Conservation (phyloP, 2,888 invertebrate genomes). For the Drosophila sordidapex region DNA sequence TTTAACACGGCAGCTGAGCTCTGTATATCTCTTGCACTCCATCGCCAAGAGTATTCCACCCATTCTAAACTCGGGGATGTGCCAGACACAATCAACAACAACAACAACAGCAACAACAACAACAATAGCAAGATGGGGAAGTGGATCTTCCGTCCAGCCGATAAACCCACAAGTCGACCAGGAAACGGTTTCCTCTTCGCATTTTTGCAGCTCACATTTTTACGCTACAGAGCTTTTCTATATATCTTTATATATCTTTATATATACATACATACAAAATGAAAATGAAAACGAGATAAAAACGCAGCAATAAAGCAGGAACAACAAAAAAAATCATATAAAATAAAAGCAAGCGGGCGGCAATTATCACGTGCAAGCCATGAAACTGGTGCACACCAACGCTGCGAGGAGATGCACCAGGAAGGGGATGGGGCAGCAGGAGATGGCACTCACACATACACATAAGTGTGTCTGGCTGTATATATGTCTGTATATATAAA, state of each 20-base stretch:
- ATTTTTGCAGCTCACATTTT: conserved; percentile 51
- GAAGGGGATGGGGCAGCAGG: not conserved
- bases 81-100: conserved; percentile 43
- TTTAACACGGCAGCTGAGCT: conserved; percentile 50
- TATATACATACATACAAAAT: conserved; percentile 14
- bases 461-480: not conserved
- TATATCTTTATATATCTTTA: conserved; percentile 13
- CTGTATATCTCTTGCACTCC: not conserved
- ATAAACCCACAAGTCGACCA: conserved; percentile 67
- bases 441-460: not conserved
- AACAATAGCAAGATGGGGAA: conserved; percentile 29
- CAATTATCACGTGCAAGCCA: conserved; percentile 75
- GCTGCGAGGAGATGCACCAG: not conserved
- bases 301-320: conserved; percentile 25
- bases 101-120: not conserved
- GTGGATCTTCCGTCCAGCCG: conserved; percentile 65
- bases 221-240: conserved; percentile 66
- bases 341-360: conserved; percentile 44
- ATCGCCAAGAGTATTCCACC: conserved; percentile 16
- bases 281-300: conserved; percentile 63
- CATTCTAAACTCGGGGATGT: conserved; percentile 30
- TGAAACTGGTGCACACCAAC: conserved; percentile 55
- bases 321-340: conserved; percentile 43
- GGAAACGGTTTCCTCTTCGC: conserved; percentile 62
- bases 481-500: not conserved